Percentiles rank a stretch among this genome's conserved stretches.
phyloP scores from a whole-genome alignment of 2,888 invertebrate species.

The Antheraea yamamai region DNA sequence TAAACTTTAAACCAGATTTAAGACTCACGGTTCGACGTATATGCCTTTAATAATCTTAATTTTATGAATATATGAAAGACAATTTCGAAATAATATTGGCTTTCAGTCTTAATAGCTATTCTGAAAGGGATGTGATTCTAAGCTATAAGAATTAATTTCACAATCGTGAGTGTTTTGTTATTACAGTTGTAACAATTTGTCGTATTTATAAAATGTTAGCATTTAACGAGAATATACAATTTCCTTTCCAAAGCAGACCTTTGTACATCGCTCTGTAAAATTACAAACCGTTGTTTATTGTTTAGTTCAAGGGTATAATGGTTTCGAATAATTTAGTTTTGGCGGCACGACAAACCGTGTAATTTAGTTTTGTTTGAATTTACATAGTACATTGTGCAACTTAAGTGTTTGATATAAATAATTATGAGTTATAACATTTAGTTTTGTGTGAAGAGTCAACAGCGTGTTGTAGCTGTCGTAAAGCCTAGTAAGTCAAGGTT shows the following conservation, averaged over 20 bases:
- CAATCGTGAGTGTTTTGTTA: not conserved
- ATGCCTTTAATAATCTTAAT: no score
- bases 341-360: not conserved
- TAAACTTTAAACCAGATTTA: no score
- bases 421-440: conserved; percentile 33
- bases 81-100: no score
- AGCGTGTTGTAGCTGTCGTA: conserved; percentile 31
- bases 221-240: not conserved
- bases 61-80: no score
- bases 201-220: not conserved
- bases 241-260: not conserved
- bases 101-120: no score
- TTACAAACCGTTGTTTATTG: conserved; percentile 14
- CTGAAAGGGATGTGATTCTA: no score
- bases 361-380: conserved; percentile 18
- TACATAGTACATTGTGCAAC: conserved; percentile 16
- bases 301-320: conserved; percentile 4
- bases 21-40: no score
- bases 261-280: not conserved
- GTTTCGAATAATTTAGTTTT: conserved; percentile 4
- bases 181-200: not conserved
- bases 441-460: conserved; percentile 39
- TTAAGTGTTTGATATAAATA: conserved; percentile 20
- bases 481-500: conserved; percentile 51
- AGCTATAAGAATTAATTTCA: no score